Evolutionary conservation across 2,888 invertebrate species (phyloP).

Genomic region (Sphaerophoria taeniata): DNA sequence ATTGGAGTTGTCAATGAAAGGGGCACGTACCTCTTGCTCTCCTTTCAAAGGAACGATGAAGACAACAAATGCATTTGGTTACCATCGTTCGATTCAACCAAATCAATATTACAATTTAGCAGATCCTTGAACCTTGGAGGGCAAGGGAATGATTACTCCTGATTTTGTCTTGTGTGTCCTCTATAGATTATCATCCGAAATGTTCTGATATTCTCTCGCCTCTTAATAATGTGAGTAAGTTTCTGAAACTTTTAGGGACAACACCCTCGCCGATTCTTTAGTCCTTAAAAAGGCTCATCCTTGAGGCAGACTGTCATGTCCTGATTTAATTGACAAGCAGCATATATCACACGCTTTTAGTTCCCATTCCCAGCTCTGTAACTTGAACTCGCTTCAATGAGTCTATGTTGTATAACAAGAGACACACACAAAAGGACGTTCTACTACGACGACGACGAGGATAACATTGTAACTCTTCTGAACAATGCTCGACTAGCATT

Average conservation of each 20-base stretch:
- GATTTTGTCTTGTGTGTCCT: constrained; percentile 42
- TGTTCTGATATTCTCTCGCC: constrained; percentile 1
- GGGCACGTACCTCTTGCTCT: no score
- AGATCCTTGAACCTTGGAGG: not conserved
- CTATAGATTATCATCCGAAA: constrained; percentile 58
- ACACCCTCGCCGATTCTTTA: not conserved
- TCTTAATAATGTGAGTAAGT: not conserved
- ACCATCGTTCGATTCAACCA: no score
- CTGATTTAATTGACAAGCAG: constrained; percentile 82
- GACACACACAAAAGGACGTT: constrained; percentile 11
- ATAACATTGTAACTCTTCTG: constrained; percentile 13
- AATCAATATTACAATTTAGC: no score
- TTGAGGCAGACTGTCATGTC: constrained; percentile 76
- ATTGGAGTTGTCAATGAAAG: no score
- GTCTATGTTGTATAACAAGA: not conserved
- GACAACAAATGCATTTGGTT: no score
- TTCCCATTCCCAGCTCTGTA: constrained; percentile 41
- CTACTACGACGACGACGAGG: not conserved
- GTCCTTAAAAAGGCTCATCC: not conserved
- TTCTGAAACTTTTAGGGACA: not conserved
- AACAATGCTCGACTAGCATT: constrained; percentile 20
- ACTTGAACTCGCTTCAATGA: constrained; percentile 46
- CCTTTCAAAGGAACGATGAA: no score
- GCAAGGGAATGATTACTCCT: constrained; percentile 9
- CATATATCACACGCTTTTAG: constrained; percentile 72